Conservation (phyloP, 2,888 invertebrate genomes). For the Eledona agricola region DNA sequence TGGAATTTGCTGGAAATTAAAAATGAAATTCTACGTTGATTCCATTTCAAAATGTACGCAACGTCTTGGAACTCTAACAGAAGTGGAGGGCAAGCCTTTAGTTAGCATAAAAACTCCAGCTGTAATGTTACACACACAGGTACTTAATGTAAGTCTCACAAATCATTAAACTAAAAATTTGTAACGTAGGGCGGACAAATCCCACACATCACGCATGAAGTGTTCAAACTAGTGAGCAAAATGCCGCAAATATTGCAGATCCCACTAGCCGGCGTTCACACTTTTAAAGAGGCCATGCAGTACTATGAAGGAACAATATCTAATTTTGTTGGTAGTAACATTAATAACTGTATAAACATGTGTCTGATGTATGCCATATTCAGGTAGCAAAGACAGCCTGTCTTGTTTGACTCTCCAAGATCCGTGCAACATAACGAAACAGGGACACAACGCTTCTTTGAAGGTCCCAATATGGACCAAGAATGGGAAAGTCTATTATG, state of each 20-base stretch:
- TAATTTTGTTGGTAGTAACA: constrained; percentile 68
- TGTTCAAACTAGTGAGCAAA: constrained; percentile 71
- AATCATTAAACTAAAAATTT: constrained; percentile 8
- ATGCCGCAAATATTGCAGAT: constrained; percentile 74
- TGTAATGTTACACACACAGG: constrained; percentile 79
- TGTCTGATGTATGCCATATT: too few species aligned
- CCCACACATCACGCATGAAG: constrained; percentile 82
- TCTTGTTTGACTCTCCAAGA: constrained; percentile 73
- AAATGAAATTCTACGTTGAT: constrained; percentile 78
- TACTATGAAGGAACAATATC: constrained; percentile 72
- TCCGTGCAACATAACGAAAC: constrained; percentile 71
- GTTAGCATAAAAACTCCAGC: constrained; percentile 76
- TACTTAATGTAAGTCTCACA: constrained; percentile 52
- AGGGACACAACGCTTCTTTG: constrained; percentile 76
- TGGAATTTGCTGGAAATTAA: constrained; percentile 6
- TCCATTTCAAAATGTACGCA: constrained; percentile 69
- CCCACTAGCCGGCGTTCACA: constrained; percentile 74
- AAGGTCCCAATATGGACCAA: constrained; percentile 81
- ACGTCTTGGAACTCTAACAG: constrained; percentile 72
- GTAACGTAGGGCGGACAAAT: constrained; percentile 78
- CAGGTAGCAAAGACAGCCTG: constrained; percentile 66
- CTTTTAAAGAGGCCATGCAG: constrained; percentile 68
- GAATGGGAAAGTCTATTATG: constrained; percentile 76
- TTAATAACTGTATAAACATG: constrained; percentile 1
- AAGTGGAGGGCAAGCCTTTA: constrained; percentile 67